Evolutionary conservation across 2,888 invertebrate species (phyloP), one percentile per base, ranked within the genome.

Genomic region (Pherbina coryleti): DNA sequence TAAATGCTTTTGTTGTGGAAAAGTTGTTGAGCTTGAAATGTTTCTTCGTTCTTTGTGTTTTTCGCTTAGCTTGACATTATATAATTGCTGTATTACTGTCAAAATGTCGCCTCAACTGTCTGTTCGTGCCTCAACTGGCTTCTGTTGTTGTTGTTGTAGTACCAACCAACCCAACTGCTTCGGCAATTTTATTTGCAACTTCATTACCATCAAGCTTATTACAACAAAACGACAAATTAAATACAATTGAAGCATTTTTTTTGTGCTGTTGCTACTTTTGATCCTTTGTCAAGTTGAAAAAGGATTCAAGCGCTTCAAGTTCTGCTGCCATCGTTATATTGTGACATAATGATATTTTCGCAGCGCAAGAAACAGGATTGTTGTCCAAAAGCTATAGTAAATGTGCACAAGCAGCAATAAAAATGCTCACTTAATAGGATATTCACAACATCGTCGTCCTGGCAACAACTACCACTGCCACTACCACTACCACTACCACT

Each of bases 331-430:
- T 44, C 44, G 11, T 67, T 37, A 44, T 67, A 17, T 34, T 67
- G 34, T 22, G 37, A 67, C 67, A 67, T 44, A 44, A 44, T 37
- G 19, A 37, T 37, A 34, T 66, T 66, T 66, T 66, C 31, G 14
- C 31, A 8, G 22, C 4, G 25, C 25, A 57, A 22, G 9, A 66
- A 66, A 66, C 34, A n/a, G 28, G 11, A 7, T 19, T 34, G 37
- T 67, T 67, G 67, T 67, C 67, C 34, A 67, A 67, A 67, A 44
- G 8, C 7, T 34, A 19, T 11, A 44, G 44, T 34, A 67, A 37
- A 37, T 22, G 67, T 28, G 67, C 67, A n/a, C 34, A 67, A 67
- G 67, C 31, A 67, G 67, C 67, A 67, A 67, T 67, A 67, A 67
- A 67, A 44, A 37, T 37, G 37, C 22, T 67, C 67, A 67, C 37